Base-by-base conservation (phyloP, 2,888 invertebrate species). In the Drosophila lutescens region DNA sequence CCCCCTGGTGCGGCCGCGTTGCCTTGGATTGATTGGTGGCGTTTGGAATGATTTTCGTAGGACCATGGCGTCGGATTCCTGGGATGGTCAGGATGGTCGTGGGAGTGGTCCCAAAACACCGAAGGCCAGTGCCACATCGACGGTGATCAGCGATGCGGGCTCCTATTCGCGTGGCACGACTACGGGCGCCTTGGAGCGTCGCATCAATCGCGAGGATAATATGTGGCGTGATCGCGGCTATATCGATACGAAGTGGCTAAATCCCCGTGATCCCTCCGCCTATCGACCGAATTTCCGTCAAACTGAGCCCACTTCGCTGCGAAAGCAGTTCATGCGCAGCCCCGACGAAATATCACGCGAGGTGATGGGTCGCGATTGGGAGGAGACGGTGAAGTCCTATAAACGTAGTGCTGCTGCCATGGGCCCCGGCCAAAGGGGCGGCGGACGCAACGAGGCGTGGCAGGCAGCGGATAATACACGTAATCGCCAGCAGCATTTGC, bases 311-410 rank as follows among this genome's bases (percentile, higher is more conserved):
- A 26, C 32, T 0, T 17, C 63, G 5, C 6, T 83, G 62, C 72
- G 81, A 4, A 62, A 69, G 12, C 78, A 73, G 12, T 84, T 79
- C 17, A 66, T 76, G 74, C 83, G 83, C 20, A 72, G 81, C 20
- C 85, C 83, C 1, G 85, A 85, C 17, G 67, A 83, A 9, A 41
- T 77, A 0, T 68, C 71, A 0, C 70, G 79, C 1, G 65, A 80
- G n/a, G 55, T 77, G 0, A 49, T 75, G 60, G 51, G 61, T 1
- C 66, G 41, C 2, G 81, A 78, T 4, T 74, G 66, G 78, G 76
- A 73, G 15, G 20, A n/a, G 26, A 44, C 71, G 0, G 23, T 79
- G 1, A 71, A 65, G 1, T 3, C 26, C 0, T 68, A 41, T 13
- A 40, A 40, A 0, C 58, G 58, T 1, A 49, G 8, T 4, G 17